phyloP scores from a whole-genome alignment of 2,797 vertebrate genomes.

The Telmatherina bonti region DNA sequence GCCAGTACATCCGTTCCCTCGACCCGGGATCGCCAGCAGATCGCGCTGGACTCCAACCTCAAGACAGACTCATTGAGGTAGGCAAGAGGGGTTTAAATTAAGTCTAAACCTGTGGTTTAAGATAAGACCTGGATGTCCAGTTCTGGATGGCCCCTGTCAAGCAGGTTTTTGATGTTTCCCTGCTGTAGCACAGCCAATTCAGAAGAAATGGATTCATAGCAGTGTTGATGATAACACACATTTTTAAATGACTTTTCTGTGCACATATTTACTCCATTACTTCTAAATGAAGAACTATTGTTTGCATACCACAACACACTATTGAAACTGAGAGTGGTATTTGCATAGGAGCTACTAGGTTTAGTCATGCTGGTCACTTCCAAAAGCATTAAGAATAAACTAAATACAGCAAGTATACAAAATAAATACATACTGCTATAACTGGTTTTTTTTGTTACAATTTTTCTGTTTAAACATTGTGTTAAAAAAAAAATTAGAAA shows the following conservation, averaged over 20 bases:
- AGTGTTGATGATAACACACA: neutral
- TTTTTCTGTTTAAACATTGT: neutral
- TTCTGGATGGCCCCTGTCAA: too few relatives aligned
- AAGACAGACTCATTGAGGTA: slow-evolving; percentile 96
- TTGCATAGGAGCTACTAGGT: neutral
- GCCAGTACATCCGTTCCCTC: slow-evolving; percentile 96
- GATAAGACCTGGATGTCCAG: neutral
- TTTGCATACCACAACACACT: neutral
- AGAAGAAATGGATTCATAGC: neutral
- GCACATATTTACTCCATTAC: neutral
- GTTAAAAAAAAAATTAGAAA: neutral
- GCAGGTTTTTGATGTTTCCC: too few relatives aligned
- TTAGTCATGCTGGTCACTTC: neutral
- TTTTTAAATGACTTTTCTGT: slow-evolving; percentile 1
- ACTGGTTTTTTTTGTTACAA: neutral
- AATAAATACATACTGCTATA: too few relatives aligned
- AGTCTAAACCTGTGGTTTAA: neutral
- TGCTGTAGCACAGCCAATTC: too few relatives aligned
- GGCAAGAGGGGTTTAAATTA: neutral
- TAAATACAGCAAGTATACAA: too few relatives aligned
- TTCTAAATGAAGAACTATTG: neutral
- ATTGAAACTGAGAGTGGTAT: neutral
- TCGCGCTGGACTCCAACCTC: slow-evolving; percentile 88
- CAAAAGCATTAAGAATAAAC: neutral
- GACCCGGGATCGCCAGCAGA: slow-evolving; percentile 90